Conservation (phyloP, 2,113 vertebrate species). For the Notarius lentiginosus region DNA sequence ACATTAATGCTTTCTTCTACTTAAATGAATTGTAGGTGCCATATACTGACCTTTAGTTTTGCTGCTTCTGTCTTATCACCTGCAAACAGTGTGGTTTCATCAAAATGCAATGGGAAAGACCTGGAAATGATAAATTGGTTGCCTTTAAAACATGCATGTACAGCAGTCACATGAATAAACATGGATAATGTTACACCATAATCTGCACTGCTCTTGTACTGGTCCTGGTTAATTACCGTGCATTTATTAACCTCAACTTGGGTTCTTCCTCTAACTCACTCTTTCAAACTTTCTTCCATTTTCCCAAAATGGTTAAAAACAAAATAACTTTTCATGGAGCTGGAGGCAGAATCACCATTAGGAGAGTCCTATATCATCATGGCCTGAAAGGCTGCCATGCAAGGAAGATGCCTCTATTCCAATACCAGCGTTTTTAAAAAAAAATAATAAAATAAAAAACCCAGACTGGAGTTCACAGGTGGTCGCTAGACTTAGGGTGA, state of each 20-base stretch:
- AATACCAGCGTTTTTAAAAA: background rate
- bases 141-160: background rate
- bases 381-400: too few species aligned
- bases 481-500: background rate
- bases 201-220: background rate
- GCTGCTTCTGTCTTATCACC: constrained; percentile 84
- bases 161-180: background rate
- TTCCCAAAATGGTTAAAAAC: background rate
- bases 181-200: background rate
- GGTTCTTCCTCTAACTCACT: too few species aligned
- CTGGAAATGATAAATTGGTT: constrained; percentile 60
- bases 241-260: too few species aligned
- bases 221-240: too few species aligned
- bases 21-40: background rate
- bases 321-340: background rate
- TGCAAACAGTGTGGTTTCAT: constrained; percentile 88
- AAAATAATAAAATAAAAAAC: background rate
- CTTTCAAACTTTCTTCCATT: background rate
- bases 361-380: too few species aligned
- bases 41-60: constrained; percentile 81
- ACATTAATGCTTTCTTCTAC: background rate
- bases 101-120: constrained; percentile 89
- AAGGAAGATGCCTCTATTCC: background rate
- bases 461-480: background rate
- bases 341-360: background rate